Percentiles rank a stretch among this genome's conserved stretches.
Conservation (phyloP, 1,140 invertebrate species). For the Lepidostoma basale region DNA sequence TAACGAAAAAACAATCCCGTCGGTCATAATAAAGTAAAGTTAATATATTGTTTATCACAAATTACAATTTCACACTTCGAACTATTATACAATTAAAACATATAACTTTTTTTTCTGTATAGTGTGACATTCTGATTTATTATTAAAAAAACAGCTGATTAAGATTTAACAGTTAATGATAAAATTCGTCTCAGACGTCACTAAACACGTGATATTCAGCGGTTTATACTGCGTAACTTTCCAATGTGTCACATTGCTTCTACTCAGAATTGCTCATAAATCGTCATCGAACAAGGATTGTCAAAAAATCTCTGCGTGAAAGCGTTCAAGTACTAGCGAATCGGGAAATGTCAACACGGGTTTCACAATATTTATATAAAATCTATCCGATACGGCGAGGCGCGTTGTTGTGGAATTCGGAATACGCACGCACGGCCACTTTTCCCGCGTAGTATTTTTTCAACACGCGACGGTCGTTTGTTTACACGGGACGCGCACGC, state of each 20-base stretch:
- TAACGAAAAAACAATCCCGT: no score
- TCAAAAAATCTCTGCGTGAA: neutral
- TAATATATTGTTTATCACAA: no score
- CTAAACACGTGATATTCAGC: no score
- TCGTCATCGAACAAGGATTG: neutral
- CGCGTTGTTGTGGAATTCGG: neutral
- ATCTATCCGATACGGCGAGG: neutral
- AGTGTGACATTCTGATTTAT: no score
- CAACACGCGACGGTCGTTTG: conserved; percentile 6
- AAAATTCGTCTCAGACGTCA: no score
- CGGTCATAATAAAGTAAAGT: no score
- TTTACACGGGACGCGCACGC: conserved; percentile 16
- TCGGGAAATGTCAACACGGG: neutral
- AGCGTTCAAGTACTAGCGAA: neutral
- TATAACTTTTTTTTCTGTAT: no score
- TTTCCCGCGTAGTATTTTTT: conserved; percentile 18
- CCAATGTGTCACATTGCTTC: neutral
- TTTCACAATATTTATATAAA: conserved; percentile 4
- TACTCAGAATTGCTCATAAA: neutral
- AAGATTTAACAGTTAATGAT: no score
- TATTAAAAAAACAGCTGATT: no score
- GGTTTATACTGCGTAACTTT: no score
- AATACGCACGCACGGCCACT: neutral
- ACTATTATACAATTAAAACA: no score
- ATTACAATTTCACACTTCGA: no score